These are phyloP conservation scores for Muschampia plurimacula DNA, from an alignment of 2,888 invertebrate species.

Conservation along the genomic window DNA sequence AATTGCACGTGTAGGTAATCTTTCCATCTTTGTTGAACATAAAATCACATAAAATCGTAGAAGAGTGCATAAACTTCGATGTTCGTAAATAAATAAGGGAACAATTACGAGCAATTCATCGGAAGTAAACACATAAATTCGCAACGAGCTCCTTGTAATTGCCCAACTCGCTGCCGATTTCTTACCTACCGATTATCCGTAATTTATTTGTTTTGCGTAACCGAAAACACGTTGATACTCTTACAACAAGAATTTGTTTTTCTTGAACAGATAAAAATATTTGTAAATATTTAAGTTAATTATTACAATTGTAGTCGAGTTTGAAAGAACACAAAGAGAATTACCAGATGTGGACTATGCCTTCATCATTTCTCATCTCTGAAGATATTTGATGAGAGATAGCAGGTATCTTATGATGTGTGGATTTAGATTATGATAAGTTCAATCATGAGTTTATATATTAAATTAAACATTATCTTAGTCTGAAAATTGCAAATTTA, in stretches of 20 bases:
- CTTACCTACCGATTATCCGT: conserved; percentile 54
- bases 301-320: too few species aligned
- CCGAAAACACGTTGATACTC: conserved; percentile 12
- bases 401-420: too few species aligned
- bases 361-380: too few species aligned
- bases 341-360: too few species aligned
- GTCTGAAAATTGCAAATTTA: conserved; percentile 11
- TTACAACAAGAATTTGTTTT: neutral
- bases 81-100: conserved; percentile 25
- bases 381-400: too few species aligned
- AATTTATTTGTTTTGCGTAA: conserved; percentile 52
- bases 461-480: too few species aligned
- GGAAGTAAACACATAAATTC: conserved; percentile 57
- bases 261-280: neutral
- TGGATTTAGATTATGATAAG: too few species aligned
- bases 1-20: too few species aligned
- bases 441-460: neutral
- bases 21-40: neutral
- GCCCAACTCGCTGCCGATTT: conserved; percentile 51
- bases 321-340: too few species aligned
- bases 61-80: conserved; percentile 18
- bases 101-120: conserved; percentile 31
- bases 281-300: too few species aligned
- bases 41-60: neutral
- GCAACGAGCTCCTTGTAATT: conserved; percentile 51